Evolutionary conservation across 2,113 vertebrate genomes (phyloP), one percentile per base, ranked within the genome.

Genomic region (Myotis davidii): DNA sequence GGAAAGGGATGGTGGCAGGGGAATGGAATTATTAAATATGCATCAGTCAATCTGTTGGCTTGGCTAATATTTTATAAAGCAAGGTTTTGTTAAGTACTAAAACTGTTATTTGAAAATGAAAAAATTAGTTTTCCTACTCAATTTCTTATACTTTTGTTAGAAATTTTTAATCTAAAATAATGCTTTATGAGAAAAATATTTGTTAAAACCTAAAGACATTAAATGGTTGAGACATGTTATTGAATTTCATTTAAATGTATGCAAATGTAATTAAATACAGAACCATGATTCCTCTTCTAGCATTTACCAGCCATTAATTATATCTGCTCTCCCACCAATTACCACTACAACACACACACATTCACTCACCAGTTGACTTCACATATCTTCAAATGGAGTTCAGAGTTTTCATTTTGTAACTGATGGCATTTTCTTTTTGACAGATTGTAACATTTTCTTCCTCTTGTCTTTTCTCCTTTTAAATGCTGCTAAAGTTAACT

Each of bases 11-110:
- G 34, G n/a, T 87, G 54, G 14, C 73, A 48, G 5, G 52, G 13
- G 21, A 65, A 3, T 84, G 32, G 39, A 87, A 92, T 81, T 92
- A 34, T 0, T 84, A 74, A 76, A 56, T 20, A 70, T 37, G 23
- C 23, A 11, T 97, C 78, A 37, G 67, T 42, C 9, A 6, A 45
- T 50, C 64, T 29, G 23, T 16, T 89, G 16, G 2, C 2, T 8
- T 94, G 2, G 93, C 87, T 81, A 69, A 61, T 50, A 42, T 70
- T 97, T 95, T 94, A 84, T 94, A 97, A 91, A 95, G 34, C 32
- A 73, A 39, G 70, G 6, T 90, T 94, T 90, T 86, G 21, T 85
- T 96, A 0, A 0, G 87, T 76, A 93, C 83, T 94, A 97, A 96
- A 95, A 34, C 34, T 25, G 14, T 21, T 67, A 52, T 56, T 70